A percentile compares a stretch with the other conserved stretches of the same genome.
phyloP scores from a whole-genome alignment of 2,113 vertebrate species.

The Gobiocypris rarus region DNA sequence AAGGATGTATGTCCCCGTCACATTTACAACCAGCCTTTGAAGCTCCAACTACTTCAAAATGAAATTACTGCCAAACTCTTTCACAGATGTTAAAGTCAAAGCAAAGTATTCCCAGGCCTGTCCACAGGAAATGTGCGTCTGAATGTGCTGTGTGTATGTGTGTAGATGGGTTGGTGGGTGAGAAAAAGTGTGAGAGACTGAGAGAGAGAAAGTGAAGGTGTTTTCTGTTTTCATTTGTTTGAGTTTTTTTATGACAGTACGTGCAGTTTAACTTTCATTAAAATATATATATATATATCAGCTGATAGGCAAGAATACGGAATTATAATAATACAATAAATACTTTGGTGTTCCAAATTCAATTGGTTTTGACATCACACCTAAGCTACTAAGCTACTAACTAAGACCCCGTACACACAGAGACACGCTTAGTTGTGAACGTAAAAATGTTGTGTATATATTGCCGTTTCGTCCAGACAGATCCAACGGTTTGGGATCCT shows the following conservation, averaged over 20 bases:
- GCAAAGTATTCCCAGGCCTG: conserved; percentile 26
- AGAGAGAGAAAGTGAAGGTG: neutral
- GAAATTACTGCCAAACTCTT: conserved; percentile 39
- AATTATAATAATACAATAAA: neutral
- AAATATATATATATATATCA: neutral
- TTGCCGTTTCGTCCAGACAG: no score
- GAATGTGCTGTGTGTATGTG: conserved; percentile 1
- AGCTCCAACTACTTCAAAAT: conserved; percentile 37
- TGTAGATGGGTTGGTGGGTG: neutral
- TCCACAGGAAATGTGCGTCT: conserved; percentile 47
- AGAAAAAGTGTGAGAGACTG: neutral
- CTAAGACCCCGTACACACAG: neutral
- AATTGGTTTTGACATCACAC: neutral
- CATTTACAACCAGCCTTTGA: conserved; percentile 41
- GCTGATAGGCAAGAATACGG: no score
- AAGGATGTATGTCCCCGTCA: conserved; percentile 28
- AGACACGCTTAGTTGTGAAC: no score
- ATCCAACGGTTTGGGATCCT: no score
- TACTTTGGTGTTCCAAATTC: neutral
- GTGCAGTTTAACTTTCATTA: neutral
- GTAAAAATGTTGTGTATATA: no score
- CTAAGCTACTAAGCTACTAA: neutral
- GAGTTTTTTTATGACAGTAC: neutral
- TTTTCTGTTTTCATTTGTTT: neutral
- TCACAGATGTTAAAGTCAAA: conserved; percentile 57